Percentiles rank a stretch among this genome's conserved stretches.
These are phyloP conservation scores for Cossypha caffra DNA, from an alignment of 2,797 vertebrate species.

Conservation along the genomic window DNA sequence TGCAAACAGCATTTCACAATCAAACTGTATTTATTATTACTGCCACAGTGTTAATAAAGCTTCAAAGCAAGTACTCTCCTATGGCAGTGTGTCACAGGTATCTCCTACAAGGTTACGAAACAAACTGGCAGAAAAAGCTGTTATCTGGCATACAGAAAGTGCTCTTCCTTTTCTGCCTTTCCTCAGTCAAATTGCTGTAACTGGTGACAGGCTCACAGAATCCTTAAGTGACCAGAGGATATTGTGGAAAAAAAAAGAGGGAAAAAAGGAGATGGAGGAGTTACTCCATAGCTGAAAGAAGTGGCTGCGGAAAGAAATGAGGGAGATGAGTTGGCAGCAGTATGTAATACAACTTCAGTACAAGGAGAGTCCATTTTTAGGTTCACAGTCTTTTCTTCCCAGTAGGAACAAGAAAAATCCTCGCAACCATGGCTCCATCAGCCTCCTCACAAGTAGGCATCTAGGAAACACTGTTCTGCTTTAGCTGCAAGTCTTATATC, in stretches of 20 bases:
- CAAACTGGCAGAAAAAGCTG: neutral
- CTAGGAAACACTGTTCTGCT: neutral
- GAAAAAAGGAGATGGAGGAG: neutral
- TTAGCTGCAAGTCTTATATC: neutral
- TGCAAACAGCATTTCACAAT: neutral
- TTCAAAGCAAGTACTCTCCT: neutral
- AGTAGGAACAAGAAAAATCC: neutral
- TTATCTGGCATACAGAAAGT: neutral
- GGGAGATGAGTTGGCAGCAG: neutral
- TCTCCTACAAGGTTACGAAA: neutral
- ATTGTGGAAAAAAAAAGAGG: neutral
- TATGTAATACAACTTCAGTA: neutral
- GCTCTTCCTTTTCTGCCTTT: neutral
- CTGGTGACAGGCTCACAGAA: neutral
- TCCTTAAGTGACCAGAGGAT: neutral
- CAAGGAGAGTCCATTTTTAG: neutral
- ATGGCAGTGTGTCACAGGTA: neutral
- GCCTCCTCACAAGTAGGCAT: neutral
- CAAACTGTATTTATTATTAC: neutral
- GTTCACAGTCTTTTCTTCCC: neutral
- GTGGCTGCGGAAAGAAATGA: neutral
- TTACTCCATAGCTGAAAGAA: neutral
- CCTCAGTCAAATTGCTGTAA: neutral
- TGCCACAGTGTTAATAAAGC: neutral
- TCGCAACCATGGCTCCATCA: neutral